A percentile compares a stretch with the other conserved stretches of the same genome.
phyloP scores from a whole-genome alignment of 2,113 vertebrate species.

The Phoxinus phoxinus region DNA sequence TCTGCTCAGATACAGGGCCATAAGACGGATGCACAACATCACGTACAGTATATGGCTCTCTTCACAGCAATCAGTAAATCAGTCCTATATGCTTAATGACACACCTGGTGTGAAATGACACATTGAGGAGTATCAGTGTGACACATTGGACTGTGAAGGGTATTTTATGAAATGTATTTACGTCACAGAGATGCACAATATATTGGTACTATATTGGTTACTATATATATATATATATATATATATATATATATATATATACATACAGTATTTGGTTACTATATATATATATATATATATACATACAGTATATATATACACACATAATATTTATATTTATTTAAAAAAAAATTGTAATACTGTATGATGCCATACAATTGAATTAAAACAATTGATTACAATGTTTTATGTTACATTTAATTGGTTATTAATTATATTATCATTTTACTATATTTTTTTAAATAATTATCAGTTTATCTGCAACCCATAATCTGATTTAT shows the following conservation, averaged over 20 bases:
- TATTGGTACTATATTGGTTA: not conserved
- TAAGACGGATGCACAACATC: not conserved
- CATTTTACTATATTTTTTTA: not conserved
- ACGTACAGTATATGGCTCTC: not conserved
- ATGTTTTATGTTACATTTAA: not conserved
- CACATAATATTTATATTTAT: too few species aligned
- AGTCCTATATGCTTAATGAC: constrained; percentile 9
- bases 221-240: too few species aligned
- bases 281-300: too few species aligned
- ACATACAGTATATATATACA: not conserved
- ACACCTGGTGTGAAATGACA: constrained; percentile 14
- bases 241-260: not conserved
- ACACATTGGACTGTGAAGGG: constrained; percentile 5
- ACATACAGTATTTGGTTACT: too few species aligned
- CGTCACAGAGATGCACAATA: not conserved
- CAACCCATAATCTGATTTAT: constrained; percentile 12
- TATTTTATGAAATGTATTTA: not conserved
- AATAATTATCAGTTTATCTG: not conserved
- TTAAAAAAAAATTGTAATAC: too few species aligned
- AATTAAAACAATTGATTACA: not conserved
- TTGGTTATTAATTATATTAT: not conserved
- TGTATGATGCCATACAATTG: not conserved
- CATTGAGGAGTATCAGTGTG: not conserved
- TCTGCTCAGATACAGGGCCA: constrained; percentile 69
- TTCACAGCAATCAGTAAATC: not conserved